Base-by-base conservation (phyloP, 2,888 invertebrate species). In the Cheilosia grossa region DNA sequence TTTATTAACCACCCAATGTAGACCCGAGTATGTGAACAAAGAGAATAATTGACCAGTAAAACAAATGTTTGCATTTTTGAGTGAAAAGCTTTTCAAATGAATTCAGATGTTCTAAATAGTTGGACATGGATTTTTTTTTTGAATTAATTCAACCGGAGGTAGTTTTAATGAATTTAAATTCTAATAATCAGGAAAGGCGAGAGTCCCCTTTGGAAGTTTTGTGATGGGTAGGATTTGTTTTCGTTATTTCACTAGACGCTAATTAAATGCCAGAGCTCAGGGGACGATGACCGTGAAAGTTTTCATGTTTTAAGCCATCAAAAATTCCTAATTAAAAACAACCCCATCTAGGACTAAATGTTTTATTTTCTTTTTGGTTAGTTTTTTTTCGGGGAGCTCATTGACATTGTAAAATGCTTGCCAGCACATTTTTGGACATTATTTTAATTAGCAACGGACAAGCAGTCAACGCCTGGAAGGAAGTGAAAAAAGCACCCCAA, bases 1-100 rank as follows among this genome's bases (percentile, higher is more conserved):
- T 72, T 44, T 70, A 61, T 87, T 77, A 87, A 81, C 73, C 78
- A 78, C 67, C 78, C 63, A 83, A 77, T 19, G 44, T 30, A 17
- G 5, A 19, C 10, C 21, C 61, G 63, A 82, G 83, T 82, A 86
- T 85, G 69, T 61, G 86, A 87, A 87, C 86, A 86, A 87, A 87
- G 78, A 75, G 82, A 87, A 87, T 87, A 87, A 87, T 87, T 87
- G 87, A 86, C 86, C 86, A 86, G 81, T 69, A 78, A 79, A 86
- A 83, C 82, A 87, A 87, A 87, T 87, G 87, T 87, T 87, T 78
- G 87, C 86, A 83, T 87, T 82, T 87, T 86, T 86, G 78, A 83
- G 77, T 78, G 51, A 70, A 83, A 73, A 74, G 51, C 58, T 66
- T 58, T 51, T 27, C 21, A 19, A 40, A 58, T 15, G 40, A 49